These are phyloP conservation scores for Hippocampus comes DNA, from an alignment of 2,113 vertebrate species.

Conservation along the genomic window DNA sequence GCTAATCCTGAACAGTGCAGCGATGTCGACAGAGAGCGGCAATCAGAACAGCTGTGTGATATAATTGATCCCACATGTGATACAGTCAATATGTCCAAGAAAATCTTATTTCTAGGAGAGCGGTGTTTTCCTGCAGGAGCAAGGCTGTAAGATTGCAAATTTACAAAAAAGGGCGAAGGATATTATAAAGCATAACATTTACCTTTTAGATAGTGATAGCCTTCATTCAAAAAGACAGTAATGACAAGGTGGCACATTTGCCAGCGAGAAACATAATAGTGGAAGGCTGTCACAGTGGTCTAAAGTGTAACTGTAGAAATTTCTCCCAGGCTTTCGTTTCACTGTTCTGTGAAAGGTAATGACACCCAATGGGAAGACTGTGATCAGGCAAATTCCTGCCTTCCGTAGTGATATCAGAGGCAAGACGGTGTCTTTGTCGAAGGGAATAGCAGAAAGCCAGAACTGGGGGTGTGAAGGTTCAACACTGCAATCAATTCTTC, in stretches of 20 bases:
- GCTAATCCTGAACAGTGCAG: slow-evolving; percentile 16
- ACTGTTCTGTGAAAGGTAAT: neutral
- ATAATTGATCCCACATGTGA: slow-evolving; percentile 46
- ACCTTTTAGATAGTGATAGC: neutral
- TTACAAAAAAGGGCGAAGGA: neutral
- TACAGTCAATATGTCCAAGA: slow-evolving; percentile 8
- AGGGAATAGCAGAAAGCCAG: neutral
- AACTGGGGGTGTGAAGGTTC: neutral
- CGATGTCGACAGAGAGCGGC: slow-evolving; percentile 24
- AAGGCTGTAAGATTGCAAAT: neutral
- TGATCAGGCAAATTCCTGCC: neutral
- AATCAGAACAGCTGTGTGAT: slow-evolving; percentile 38
- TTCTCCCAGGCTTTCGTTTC: neutral
- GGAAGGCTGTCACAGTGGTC: neutral
- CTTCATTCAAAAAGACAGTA: neutral
- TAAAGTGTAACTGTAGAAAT: neutral
- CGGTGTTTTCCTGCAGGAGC: slow-evolving; percentile 8
- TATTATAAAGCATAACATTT: neutral
- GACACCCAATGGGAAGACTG: neutral
- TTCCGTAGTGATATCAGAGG: neutral
- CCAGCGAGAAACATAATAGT: neutral
- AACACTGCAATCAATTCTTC: neutral
- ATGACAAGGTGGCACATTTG: neutral
- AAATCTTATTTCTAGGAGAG: slow-evolving; percentile 4
- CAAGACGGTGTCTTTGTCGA: neutral